These are phyloP conservation scores for Ichneumoninae sp. DNA, from an alignment of 2,888 invertebrate species.

Conservation along the genomic window DNA sequence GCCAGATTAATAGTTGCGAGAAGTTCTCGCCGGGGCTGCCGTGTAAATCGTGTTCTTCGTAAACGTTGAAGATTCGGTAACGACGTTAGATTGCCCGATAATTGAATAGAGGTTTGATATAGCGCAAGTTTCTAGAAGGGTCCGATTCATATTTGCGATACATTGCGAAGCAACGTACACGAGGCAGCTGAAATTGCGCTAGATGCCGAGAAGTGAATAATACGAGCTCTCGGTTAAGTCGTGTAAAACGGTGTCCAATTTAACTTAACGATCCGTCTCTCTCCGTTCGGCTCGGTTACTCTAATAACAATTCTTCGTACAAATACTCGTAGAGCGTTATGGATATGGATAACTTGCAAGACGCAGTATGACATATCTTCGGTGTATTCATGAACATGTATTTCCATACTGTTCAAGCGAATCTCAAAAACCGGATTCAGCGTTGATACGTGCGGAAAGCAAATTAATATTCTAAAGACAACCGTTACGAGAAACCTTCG, in stretches of 20 bases:
- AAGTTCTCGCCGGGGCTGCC: background rate
- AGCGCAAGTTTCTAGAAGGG: constrained; percentile 37
- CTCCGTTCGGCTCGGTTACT: constrained; percentile 6
- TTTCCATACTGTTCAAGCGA: constrained; percentile 30
- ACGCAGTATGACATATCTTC: background rate
- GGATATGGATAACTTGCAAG: constrained; percentile 22
- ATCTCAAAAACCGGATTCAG: constrained; percentile 6
- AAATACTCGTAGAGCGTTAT: constrained; percentile 13
- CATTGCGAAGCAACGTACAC: constrained; percentile 19
- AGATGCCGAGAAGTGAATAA: constrained; percentile 80
- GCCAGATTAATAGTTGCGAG: background rate
- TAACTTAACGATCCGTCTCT: constrained; percentile 61
- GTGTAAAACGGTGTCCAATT: constrained; percentile 67
- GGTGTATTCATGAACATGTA: background rate
- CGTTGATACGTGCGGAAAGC: background rate
- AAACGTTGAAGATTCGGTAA: constrained; percentile 53
- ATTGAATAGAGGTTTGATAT: constrained; percentile 55
- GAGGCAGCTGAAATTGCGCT: constrained; percentile 71
- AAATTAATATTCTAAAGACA: constrained; percentile 12
- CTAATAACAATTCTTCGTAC: background rate
- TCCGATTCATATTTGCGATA: constrained; percentile 16
- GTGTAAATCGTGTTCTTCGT: background rate
- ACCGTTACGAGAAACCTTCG: constrained; percentile 24
- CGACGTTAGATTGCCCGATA: constrained; percentile 52
- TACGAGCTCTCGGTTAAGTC: constrained; percentile 65